A percentile compares a stretch with the other conserved stretches of the same genome.
phyloP scores from a whole-genome alignment of 2,113 vertebrate genomes.

The Apteryx mantelli region DNA sequence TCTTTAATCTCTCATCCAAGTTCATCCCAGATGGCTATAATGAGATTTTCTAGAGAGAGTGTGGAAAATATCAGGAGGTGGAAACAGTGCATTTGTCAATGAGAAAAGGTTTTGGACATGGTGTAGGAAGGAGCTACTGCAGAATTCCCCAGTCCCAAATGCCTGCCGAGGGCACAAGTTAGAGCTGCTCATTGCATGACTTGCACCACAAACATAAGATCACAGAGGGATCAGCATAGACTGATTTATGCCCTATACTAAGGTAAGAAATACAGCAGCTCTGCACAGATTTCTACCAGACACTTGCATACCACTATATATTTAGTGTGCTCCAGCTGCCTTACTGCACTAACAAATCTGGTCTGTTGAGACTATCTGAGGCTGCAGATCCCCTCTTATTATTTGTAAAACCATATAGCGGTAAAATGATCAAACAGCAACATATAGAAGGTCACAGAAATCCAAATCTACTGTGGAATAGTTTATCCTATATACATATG shows the following conservation, averaged over 20 bases:
- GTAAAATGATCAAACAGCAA: neutral
- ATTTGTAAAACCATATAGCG: neutral
- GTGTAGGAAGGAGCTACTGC: neutral
- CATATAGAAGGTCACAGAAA: neutral
- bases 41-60: neutral
- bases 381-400: neutral
- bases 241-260: rapidly evolving
- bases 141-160: neutral
- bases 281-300: neutral
- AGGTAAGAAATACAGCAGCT: neutral
- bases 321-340: rapidly evolving
- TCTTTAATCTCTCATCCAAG: neutral
- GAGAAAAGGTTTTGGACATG: neutral
- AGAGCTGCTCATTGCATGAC: neutral
- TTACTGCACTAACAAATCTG: neutral
- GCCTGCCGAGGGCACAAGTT: rapidly evolving
- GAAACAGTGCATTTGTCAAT: neutral
- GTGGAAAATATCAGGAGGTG: neutral
- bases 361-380: neutral
- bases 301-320: rapidly evolving
- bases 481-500: neutral
- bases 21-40: neutral
- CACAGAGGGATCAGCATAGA: neutral
- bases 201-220: neutral
- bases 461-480: neutral